Evolutionary conservation across 2,888 invertebrate species (phyloP).

Genomic region (Mythimna lalbum): DNA sequence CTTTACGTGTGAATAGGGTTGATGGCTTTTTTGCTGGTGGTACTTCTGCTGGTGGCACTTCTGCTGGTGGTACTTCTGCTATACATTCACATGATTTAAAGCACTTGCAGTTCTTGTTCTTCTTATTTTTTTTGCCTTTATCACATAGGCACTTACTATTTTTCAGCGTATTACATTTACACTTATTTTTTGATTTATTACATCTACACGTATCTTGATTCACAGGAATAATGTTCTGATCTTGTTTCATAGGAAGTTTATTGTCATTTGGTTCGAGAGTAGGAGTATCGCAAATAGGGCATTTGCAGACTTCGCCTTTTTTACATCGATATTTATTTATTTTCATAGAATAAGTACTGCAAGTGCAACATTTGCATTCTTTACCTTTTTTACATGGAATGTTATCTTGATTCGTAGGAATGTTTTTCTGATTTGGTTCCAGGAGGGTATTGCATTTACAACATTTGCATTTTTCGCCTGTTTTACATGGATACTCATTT

Average conservation of each 20-base stretch:
- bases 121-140: not conserved
- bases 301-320: slow-evolving; percentile 15
- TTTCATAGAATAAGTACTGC: not conserved
- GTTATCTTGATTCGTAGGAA: not conserved
- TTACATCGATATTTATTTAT: slow-evolving; percentile 2
- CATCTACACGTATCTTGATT: not conserved
- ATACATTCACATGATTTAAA: not conserved
- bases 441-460: slow-evolving; percentile 17
- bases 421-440: not conserved
- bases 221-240: not conserved
- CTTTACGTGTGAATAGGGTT: slow-evolving; percentile 1
- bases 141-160: slow-evolving; percentile 1
- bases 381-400: slow-evolving; percentile 3
- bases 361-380: slow-evolving; percentile 15
- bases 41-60: slow-evolving; percentile 2
- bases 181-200: slow-evolving; percentile 5
- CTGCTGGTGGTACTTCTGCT: slow-evolving; percentile 4
- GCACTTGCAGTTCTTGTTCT: slow-evolving; percentile 7
- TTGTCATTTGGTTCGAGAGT: not conserved
- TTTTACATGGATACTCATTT: slow-evolving; percentile 9
- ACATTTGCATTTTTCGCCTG: slow-evolving; percentile 11
- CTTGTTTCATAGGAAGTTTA: not conserved
- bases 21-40: slow-evolving; percentile 4
- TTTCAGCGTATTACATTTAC: not conserved
- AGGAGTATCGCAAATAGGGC: slow-evolving; percentile 2